phyloP scores from a whole-genome alignment of 2,888 invertebrate genomes.

The Osedax frankpressi region DNA sequence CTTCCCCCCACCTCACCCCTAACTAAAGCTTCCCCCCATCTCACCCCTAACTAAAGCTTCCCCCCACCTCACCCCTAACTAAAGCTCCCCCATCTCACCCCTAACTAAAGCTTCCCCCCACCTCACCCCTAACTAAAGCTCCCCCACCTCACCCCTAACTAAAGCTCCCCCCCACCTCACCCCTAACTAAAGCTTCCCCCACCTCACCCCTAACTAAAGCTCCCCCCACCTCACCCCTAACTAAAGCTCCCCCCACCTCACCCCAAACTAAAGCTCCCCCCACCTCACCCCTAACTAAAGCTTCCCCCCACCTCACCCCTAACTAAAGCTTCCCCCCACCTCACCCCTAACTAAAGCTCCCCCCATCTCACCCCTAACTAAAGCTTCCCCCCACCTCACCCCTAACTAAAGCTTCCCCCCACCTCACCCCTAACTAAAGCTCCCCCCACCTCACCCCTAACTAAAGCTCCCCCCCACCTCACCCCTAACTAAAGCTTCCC shows the following conservation, averaged over 20 bases:
- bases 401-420: constrained; percentile 42
- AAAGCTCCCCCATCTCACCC: constrained; percentile 30
- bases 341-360: constrained; percentile 30
- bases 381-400: not conserved
- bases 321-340: not conserved
- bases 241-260: constrained; percentile 30
- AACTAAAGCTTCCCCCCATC: constrained; percentile 42
- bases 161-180: not conserved
- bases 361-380: not conserved
- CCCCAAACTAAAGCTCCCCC: not conserved
- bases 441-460: not conserved
- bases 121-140: constrained; percentile 29
- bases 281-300: constrained; percentile 28
- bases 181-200: constrained; percentile 41
- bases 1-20: not conserved
- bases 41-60: not conserved
- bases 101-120: not conserved
- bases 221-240: not conserved
- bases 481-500: not conserved
- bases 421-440: not conserved
- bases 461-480: constrained; percentile 31
- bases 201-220: not conserved
- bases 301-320: constrained; percentile 36
- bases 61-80: not conserved
- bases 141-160: not conserved